Evolutionary conservation across 2,888 invertebrate genomes (phyloP), one percentile per base, ranked within the genome.

Genomic region (Mythimna impura): DNA sequence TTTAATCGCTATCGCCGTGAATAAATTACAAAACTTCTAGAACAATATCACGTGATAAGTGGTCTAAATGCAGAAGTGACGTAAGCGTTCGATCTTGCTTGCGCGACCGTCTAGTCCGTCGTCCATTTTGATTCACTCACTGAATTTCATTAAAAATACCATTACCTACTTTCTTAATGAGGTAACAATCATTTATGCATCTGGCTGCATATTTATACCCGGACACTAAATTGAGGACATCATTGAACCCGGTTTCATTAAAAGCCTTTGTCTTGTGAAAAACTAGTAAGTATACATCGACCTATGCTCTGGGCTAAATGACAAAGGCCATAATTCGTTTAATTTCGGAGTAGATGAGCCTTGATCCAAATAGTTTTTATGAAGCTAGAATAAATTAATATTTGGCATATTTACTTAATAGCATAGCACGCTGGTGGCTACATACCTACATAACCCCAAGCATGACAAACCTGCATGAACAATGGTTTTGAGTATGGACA

Each of bases 41-140:
- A 78, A 78, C 43, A 68, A 14, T 58, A 63, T 70, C 82, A 82
- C 79, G 82, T 80, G 79, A 68, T 67, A 25, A 47, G 66, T 65
- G 66, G 22, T 61, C 64, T 69, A 63, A 55, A 47, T 2, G 50
- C 66, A 55, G 22, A 50, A 55, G 30, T 66, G 72, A 81, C 79
- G 72, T 77, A 81, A 70, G 62, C 67, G 50, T 4, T 64, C 47
- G 14, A 30, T 66, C 54, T 52, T 68, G 14, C 36, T 58, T 71
- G 14, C 76, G 34, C 9, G 66, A 43, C 40, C 43, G 43, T 61
- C 43, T 14, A 10, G 57, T 58, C 30, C 10, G 72, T 36, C 86
- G 52, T 62, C 86, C 84, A 86, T 85, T 85, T 85, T 85, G 79
- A 40, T 76, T 67, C 2, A n/a, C 22, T 67, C 2, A n/a, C 22